These are phyloP conservation scores for Brachyptera putata DNA, from an alignment of 2,888 invertebrate genomes.

Conservation along the genomic window DNA sequence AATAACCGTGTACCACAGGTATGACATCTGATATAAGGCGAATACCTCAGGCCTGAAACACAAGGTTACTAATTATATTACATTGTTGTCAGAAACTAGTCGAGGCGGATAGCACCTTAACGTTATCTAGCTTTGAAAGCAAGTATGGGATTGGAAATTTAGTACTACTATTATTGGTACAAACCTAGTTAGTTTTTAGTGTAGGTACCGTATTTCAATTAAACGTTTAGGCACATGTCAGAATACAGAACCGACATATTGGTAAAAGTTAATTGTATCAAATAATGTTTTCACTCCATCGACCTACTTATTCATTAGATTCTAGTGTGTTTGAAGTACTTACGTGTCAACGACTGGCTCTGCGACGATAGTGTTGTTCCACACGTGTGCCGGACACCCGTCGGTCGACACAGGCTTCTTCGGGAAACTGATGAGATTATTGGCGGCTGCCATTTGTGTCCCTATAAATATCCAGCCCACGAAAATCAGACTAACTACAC, in stretches of 20 bases:
- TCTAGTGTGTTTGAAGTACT: not conserved
- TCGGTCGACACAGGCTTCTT: conserved; percentile 59
- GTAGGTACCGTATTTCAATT: too few relatives aligned
- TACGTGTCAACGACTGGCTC: not conserved
- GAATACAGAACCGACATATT: too few relatives aligned
- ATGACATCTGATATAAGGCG: conserved; percentile 65
- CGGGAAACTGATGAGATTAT: conserved; percentile 55
- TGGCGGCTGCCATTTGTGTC: conserved; percentile 62
- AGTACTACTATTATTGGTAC: too few relatives aligned
- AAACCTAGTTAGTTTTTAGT: too few relatives aligned
- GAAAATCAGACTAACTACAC: conserved; percentile 55
- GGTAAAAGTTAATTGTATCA: too few relatives aligned
- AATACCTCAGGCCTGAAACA: conserved; percentile 54
- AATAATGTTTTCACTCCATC: too few relatives aligned
- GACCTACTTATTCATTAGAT: too few relatives aligned
- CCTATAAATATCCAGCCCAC: conserved; percentile 67
- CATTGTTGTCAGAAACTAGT: not conserved
- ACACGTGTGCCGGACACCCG: conserved; percentile 45
- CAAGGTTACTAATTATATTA: not conserved
- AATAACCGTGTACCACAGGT: conserved; percentile 72
- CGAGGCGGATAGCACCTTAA: too few relatives aligned
- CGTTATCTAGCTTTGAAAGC: too few relatives aligned
- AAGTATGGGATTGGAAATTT: too few relatives aligned
- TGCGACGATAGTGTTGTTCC: not conserved
- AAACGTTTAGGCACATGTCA: too few relatives aligned